Conservation (phyloP, 2,888 invertebrate genomes). For the Drosophila neotestacea region DNA sequence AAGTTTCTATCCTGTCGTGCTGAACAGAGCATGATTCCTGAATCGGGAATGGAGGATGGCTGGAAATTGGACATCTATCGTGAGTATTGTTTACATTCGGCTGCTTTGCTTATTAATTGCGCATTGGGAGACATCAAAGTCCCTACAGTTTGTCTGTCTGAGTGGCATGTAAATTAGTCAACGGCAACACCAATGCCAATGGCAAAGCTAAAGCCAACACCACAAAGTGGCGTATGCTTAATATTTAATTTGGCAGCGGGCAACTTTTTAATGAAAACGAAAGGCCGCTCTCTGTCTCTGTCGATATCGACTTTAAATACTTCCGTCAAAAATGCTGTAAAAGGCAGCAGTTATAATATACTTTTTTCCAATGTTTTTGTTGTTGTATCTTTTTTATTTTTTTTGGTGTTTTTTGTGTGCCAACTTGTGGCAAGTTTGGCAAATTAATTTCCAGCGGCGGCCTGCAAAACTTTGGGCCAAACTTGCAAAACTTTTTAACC, state of each 20-base stretch:
- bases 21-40: conserved; percentile 90
- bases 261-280: conserved; percentile 75
- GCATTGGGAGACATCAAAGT: conserved; percentile 46
- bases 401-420: conserved; percentile 46
- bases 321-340: conserved; percentile 50
- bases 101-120: conserved; percentile 32
- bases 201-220: not conserved
- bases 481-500: conserved; percentile 79
- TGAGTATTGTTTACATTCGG: conserved; percentile 86
- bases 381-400: conserved; percentile 4
- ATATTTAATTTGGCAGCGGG: conserved; percentile 66
- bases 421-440: conserved; percentile 79
- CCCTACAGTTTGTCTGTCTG: conserved; percentile 1
- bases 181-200: conserved; percentile 2
- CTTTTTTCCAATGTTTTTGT: conserved; percentile 20
- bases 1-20: conserved; percentile 91
- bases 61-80: conserved; percentile 94
- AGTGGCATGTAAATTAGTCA: conserved; percentile 28
- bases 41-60: conserved; percentile 91
- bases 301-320: conserved; percentile 61
- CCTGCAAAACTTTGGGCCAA: conserved; percentile 70
- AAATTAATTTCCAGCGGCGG: conserved; percentile 78
- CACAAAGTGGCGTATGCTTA: conserved; percentile 54
- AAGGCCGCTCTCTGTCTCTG: conserved; percentile 29
- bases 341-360: conserved; percentile 39